These are phyloP conservation scores for Tinea trinotella DNA, from an alignment of 2,888 invertebrate species.

Conservation along the genomic window DNA sequence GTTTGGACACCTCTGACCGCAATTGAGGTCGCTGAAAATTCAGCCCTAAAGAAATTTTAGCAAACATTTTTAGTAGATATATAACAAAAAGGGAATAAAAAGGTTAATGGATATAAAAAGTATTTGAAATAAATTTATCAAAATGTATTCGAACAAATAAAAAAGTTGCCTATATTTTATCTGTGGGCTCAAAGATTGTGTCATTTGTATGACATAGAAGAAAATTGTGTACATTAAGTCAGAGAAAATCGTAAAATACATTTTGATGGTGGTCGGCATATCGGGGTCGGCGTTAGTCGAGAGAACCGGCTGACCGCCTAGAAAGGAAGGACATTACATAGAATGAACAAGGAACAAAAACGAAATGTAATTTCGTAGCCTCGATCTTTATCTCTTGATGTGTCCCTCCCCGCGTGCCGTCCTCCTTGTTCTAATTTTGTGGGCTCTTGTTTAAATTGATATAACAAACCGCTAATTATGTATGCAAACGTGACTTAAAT, in stretches of 20 bases:
- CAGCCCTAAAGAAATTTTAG: conserved; percentile 16
- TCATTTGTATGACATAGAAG: no score
- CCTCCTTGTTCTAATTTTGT: conserved; percentile 13
- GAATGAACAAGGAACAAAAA: conserved; percentile 6
- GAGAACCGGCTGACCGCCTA: not conserved
- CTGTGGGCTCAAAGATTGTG: no score
- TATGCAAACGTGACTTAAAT: conserved; percentile 13
- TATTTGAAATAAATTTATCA: no score
- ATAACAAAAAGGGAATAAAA: no score
- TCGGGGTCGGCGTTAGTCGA: not conserved
- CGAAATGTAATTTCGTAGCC: conserved; percentile 1
- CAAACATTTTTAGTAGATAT: conserved; percentile 16
- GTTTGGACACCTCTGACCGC: conserved; percentile 34
- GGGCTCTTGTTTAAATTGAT: conserved; percentile 14
- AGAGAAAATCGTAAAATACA: conserved; percentile 5
- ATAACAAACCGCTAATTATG: conserved; percentile 15
- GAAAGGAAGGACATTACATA: conserved; percentile 5
- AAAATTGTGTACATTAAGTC: not conserved
- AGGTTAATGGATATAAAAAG: no score
- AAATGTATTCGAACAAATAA: no score
- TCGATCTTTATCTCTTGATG: conserved; percentile 10
- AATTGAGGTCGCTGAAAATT: conserved; percentile 34
- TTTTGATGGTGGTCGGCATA: conserved; percentile 11
- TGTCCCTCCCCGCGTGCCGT: not conserved
- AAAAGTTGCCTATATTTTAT: no score